phyloP scores from a whole-genome alignment of 2,113 vertebrate species.

The Chauna torquata region DNA sequence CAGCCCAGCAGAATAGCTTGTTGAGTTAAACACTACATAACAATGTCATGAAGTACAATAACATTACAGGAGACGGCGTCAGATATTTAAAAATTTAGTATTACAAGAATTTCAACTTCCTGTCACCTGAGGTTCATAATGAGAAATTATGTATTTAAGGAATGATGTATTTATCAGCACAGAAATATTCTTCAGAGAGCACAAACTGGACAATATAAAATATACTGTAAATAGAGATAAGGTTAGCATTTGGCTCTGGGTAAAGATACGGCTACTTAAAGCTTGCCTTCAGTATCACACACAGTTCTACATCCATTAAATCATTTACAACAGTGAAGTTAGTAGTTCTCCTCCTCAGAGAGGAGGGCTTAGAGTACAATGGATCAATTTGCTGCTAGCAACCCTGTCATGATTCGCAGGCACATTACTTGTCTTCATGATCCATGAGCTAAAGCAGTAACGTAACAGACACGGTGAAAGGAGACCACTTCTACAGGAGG shows the following conservation, averaged over 20 bases:
- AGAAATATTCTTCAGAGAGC: background rate
- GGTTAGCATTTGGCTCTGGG: background rate
- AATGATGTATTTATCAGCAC: background rate
- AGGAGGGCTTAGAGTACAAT: background rate
- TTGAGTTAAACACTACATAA: conserved; percentile 44
- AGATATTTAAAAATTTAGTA: background rate
- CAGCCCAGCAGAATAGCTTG: background rate
- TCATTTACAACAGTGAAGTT: background rate
- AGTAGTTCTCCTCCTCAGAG: background rate
- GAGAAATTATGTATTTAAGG: background rate
- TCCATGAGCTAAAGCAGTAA: background rate
- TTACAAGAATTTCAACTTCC: background rate
- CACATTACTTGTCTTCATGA: background rate
- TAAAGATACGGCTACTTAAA: background rate
- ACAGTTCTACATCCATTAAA: background rate
- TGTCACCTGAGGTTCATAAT: conserved; percentile 28
- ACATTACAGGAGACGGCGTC: background rate
- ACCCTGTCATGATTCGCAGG: background rate
- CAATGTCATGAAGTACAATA: conserved; percentile 22
- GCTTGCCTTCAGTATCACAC: background rate
- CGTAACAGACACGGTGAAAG: background rate
- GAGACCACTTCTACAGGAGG: background rate
- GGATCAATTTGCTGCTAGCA: background rate
- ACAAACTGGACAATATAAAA: background rate
- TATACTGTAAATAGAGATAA: background rate